Conservation (phyloP, 2,888 invertebrate species). For the Pristionchus exspectatus region DNA sequence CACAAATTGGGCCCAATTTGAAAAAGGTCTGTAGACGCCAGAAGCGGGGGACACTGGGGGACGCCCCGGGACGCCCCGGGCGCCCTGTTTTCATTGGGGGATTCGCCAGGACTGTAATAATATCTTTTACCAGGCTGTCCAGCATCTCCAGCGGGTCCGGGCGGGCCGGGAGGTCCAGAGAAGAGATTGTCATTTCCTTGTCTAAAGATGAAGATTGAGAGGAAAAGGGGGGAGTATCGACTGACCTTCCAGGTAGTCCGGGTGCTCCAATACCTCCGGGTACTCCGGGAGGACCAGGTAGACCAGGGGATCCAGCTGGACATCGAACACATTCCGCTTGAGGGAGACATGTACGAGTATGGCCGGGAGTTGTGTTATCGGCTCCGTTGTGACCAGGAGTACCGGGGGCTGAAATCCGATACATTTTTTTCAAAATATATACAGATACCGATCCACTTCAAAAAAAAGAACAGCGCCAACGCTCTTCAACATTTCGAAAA, state of each 20-base stretch:
- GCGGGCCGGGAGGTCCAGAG: conserved; percentile 42
- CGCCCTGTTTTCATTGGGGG: too few species aligned
- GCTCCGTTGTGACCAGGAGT: conserved; percentile 47
- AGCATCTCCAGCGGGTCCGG: conserved; percentile 36
- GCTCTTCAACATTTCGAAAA: background rate
- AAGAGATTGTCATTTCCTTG: conserved; percentile 22
- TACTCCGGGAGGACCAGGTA: conserved; percentile 38
- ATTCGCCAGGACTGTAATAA: too few species aligned
- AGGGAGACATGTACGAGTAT: conserved; percentile 53
- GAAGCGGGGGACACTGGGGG: too few species aligned
- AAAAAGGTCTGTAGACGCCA: too few species aligned
- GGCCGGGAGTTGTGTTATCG: conserved; percentile 47
- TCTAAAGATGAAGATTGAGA: background rate
- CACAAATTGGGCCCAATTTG: too few species aligned
- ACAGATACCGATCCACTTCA: too few species aligned
- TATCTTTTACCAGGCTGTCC: conserved; percentile 17
- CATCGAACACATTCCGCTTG: conserved; percentile 53
- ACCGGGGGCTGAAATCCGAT: conserved; percentile 34
- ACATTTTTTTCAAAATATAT: background rate
- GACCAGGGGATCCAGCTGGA: conserved; percentile 31
- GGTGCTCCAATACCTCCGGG: conserved; percentile 44
- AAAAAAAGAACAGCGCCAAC: too few species aligned
- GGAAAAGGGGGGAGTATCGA: background rate
- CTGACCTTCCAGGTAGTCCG: conserved; percentile 42
- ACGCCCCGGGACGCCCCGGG: too few species aligned